Conservation (phyloP, 2,113 vertebrate genomes). For the Pholis gunnellus region DNA sequence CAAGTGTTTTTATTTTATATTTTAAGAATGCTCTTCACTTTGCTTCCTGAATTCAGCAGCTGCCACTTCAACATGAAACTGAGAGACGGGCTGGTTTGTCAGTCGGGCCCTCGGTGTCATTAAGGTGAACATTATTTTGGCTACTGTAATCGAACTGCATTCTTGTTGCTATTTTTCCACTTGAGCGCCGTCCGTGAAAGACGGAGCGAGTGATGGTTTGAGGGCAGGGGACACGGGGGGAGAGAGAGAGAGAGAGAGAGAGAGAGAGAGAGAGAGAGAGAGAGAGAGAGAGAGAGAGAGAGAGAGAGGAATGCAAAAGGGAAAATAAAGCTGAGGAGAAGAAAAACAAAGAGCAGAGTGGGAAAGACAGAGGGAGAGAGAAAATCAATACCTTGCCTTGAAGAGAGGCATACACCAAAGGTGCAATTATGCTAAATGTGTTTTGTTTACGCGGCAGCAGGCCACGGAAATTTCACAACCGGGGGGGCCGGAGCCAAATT, state of each 20-base stretch:
- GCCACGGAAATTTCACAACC: conserved; percentile 70
- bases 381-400: conserved; percentile 82
- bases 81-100: conserved; percentile 40
- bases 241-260: conserved; percentile 21
- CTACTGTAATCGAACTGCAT: conserved; percentile 68
- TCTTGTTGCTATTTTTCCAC: conserved; percentile 77
- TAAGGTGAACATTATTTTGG: conserved; percentile 73
- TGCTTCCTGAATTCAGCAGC: conserved; percentile 3
- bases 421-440: conserved; percentile 84
- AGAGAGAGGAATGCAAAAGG: conserved; percentile 71
- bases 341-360: conserved; percentile 71
- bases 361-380: conserved; percentile 62
- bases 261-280: conserved; percentile 13
- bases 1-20: conserved; percentile 17
- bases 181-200: conserved; percentile 63
- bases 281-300: neutral
- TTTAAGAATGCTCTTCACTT: conserved; percentile 1
- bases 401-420: conserved; percentile 79
- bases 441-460: conserved; percentile 75
- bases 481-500: conserved; percentile 62
- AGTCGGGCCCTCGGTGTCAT: conserved; percentile 42
- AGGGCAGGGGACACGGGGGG: conserved; percentile 38
- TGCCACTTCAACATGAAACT: conserved; percentile 37
- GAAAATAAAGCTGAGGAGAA: conserved; percentile 73
- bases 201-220: conserved; percentile 35